A percentile compares a stretch with the other conserved stretches of the same genome.
phyloP scores from a whole-genome alignment of 2,113 vertebrate genomes.

The Nerophis lumbriciformis region DNA sequence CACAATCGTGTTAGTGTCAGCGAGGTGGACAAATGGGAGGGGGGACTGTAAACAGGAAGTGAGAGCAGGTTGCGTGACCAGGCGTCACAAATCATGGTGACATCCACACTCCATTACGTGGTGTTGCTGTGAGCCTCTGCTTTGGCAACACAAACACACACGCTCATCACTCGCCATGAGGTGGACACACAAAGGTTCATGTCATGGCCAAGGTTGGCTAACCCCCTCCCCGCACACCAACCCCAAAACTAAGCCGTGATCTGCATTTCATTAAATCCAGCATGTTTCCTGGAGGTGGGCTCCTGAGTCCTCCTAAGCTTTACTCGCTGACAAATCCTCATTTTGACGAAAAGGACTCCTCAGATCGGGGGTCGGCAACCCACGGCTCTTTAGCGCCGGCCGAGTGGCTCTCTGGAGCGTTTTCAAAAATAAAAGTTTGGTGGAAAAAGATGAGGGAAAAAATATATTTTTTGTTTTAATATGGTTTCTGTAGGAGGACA shows the following conservation, averaged over 20 bases:
- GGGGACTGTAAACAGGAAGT: constrained; percentile 31
- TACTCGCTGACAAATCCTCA: not conserved
- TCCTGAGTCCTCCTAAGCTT: not conserved
- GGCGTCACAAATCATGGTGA: constrained; percentile 32
- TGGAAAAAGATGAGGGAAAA: too few species aligned
- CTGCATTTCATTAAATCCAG: constrained; percentile 4
- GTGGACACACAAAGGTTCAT: constrained; percentile 21
- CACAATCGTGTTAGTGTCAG: constrained; percentile 3
- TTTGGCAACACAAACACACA: constrained; percentile 58
- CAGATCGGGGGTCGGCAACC: too few species aligned
- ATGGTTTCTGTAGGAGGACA: too few species aligned
- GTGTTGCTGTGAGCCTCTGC: constrained; percentile 39
- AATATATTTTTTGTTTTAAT: too few species aligned
- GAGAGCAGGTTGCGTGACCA: constrained; percentile 32
- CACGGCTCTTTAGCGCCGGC: too few species aligned
- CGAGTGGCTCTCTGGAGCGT: too few species aligned
- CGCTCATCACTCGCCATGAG: constrained; percentile 23
- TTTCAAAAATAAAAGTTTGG: too few species aligned
- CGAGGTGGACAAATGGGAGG: constrained; percentile 9
- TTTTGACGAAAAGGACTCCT: not conserved
- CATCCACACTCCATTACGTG: constrained; percentile 26
- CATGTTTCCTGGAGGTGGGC: not conserved
- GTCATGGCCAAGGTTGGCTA: constrained; percentile 38
- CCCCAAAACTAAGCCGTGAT: not conserved
- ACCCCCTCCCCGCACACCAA: constrained; percentile 5